Percentiles rank a stretch among this genome's conserved stretches.
These are phyloP conservation scores for Melopsittacus undulatus DNA, from an alignment of 2,797 vertebrate genomes.

Conservation along the genomic window DNA sequence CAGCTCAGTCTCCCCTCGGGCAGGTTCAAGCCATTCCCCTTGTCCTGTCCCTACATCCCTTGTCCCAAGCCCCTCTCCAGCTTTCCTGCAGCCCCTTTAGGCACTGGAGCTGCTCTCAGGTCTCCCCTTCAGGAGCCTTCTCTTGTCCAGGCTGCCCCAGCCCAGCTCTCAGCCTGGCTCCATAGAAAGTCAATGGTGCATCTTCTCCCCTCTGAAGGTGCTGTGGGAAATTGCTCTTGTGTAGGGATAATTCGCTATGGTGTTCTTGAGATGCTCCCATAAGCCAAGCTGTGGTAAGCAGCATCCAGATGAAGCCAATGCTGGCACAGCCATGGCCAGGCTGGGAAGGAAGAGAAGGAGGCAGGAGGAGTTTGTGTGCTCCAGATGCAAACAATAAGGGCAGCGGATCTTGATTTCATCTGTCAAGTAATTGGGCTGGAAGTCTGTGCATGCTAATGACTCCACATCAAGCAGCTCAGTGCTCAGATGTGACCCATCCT, in stretches of 20 bases:
- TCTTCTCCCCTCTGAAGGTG: background rate
- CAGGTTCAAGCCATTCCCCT: too few species aligned
- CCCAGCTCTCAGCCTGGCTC: background rate
- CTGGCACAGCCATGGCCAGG: background rate
- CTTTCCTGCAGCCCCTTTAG: too few species aligned
- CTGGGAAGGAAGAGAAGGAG: background rate
- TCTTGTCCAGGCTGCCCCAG: background rate
- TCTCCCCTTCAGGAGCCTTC: background rate
- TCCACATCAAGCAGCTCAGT: constrained; percentile 47
- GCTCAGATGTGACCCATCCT: constrained; percentile 51
- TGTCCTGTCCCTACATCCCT: too few species aligned
- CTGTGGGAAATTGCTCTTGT: background rate
- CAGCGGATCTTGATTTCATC: constrained; percentile 57
- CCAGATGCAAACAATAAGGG: constrained; percentile 48
- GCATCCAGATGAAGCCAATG: background rate
- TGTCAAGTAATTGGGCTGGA: constrained; percentile 41
- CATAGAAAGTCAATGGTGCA: background rate
- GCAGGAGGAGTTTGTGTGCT: background rate
- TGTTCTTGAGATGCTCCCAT: background rate
- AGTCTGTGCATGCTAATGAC: constrained; percentile 56
- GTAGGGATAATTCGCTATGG: background rate
- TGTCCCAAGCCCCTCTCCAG: too few species aligned
- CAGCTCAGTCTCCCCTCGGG: too few species aligned
- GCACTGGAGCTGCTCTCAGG: too few species aligned
- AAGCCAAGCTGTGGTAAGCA: background rate